phyloP scores from a whole-genome alignment of 2,888 invertebrate genomes.

The Cantharis nigra region DNA sequence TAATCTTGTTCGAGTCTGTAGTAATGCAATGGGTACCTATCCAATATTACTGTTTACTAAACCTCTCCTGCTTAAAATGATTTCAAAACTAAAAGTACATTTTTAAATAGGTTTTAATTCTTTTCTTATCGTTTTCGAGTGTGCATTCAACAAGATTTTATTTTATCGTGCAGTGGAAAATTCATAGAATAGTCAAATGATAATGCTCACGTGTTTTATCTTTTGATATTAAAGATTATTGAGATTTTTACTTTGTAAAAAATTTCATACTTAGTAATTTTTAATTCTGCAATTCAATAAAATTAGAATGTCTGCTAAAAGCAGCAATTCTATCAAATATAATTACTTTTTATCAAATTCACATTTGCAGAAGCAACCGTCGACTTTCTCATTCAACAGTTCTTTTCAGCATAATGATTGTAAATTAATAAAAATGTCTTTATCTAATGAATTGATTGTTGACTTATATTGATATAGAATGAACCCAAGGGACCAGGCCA shows the following conservation, averaged over 20 bases:
- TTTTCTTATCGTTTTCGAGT: slow-evolving; percentile 15
- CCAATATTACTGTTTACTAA: neutral
- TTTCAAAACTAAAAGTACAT: neutral
- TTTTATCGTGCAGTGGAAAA: slow-evolving; percentile 18
- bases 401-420: no score
- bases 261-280: neutral
- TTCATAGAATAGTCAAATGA: neutral
- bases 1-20: neutral
- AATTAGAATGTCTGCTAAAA: no score
- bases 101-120: neutral
- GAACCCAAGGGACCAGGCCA: no score
- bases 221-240: neutral
- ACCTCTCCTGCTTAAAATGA: neutral
- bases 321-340: no score
- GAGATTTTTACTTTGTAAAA: neutral
- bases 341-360: no score
- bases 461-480: no score
- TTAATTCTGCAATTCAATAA: neutral
- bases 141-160: slow-evolving; percentile 4
- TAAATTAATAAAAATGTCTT: no score
- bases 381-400: no score
- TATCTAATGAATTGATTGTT: no score
- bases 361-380: no score
- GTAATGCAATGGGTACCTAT: neutral
- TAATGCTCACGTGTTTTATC: neutral